Evolutionary conservation across 1,140 invertebrate genomes (phyloP), one percentile per base, ranked within the genome.

Genomic region (Atta colombica): DNA sequence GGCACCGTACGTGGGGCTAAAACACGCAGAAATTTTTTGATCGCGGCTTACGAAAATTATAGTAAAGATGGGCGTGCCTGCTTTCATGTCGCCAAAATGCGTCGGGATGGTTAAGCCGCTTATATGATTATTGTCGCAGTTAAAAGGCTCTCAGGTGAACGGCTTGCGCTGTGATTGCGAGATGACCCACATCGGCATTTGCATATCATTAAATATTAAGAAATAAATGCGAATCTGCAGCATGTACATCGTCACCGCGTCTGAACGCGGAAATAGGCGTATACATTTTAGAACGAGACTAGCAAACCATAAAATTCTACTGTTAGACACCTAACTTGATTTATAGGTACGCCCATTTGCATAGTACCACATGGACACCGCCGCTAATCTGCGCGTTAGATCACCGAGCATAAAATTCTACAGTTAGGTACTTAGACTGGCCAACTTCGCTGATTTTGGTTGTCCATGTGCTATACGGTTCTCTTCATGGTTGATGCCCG

Each of bases 371-470:
- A 77, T 66, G 69, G 84, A 51, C 74, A 61, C 58, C 25, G 28
- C 25, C 28, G 55, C 28, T 72, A 60, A 82, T 77, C 60, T 10
- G 45, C 78, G 49, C 39, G 31, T 87, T 78, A 84, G 66, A 89
- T 85, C 86, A 77, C 10, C 55, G 74, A 88, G 89, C 88, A 85
- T 77, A 90, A 90, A 90, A 88, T 71, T 71, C 86, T 90, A 90
- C 89, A 87, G 89, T 90, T 90, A 90, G 89, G 53, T 85, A 87
- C 65, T 90, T 89, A 90, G 55, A 21, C 61, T 85, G 60, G 65
- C n/a, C 65, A 87, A 28, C 68, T 49, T 63, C 53, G 85, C 31
- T 81, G 89, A 90, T 90, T 90, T 90, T 45, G 80, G 71, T 68
- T 71, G 74, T 68, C 75, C 68, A 49, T 69, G 39, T 74, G n/a